Evolutionary conservation across 2,797 vertebrate species (phyloP).

Genomic region (Sebastiscus albofasciatus): DNA sequence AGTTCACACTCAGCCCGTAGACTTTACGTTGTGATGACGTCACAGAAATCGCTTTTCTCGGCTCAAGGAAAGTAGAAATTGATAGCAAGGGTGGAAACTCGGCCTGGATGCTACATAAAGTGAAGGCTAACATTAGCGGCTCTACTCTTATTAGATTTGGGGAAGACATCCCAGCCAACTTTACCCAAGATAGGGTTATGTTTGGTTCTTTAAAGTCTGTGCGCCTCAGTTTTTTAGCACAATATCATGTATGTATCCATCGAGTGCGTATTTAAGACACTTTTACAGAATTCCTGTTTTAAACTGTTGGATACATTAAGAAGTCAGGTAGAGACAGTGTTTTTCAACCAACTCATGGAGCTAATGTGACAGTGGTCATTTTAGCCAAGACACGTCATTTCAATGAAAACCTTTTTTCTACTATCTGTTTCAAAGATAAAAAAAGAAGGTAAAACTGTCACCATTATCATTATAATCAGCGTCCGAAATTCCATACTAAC

Average conservation of each 20-base stretch:
- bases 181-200: neutral
- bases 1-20: no score
- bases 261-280: neutral
- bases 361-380: neutral
- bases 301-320: neutral
- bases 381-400: neutral
- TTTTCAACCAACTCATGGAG: neutral
- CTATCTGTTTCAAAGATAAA: no score
- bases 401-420: neutral
- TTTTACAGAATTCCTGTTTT: neutral
- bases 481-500: no score
- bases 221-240: neutral
- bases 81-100: neutral
- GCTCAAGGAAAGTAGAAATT: no score
- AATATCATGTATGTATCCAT: neutral
- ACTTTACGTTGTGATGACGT: no score
- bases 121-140: neutral
- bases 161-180: neutral
- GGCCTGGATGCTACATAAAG: neutral
- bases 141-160: neutral
- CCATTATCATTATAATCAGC: no score
- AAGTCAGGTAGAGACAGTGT: fast-evolving
- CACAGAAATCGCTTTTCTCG: no score
- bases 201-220: neutral
- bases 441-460: no score